A percentile compares a stretch with the other conserved stretches of the same genome.
phyloP scores from a whole-genome alignment of 2,888 invertebrate species.

The Drosophila nr. perissopoda region DNA sequence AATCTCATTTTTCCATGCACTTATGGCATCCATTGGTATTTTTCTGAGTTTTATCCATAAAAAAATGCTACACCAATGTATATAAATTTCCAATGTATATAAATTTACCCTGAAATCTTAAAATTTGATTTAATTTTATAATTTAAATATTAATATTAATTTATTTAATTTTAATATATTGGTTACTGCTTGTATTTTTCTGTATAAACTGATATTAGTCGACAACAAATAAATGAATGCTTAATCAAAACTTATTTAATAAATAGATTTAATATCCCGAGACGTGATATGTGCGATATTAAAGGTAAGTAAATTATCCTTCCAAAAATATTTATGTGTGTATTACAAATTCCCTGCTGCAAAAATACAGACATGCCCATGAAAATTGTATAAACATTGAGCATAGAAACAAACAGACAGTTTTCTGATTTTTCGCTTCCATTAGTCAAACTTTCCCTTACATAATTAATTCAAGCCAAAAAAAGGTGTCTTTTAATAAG shows the following conservation, averaged over 20 bases:
- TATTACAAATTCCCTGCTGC: not conserved
- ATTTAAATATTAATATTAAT: not conserved
- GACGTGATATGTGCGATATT: not conserved
- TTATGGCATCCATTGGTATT: not conserved
- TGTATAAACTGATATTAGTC: not conserved
- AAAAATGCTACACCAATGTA: accelerated
- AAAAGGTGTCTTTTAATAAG: not conserved
- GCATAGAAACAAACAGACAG: not conserved
- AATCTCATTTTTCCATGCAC: not conserved
- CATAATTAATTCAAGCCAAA: not conserved
- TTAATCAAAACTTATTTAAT: not conserved
- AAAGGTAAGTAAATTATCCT: not conserved
- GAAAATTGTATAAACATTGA: not conserved
- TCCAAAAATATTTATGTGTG: not conserved
- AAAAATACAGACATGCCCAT: not conserved
- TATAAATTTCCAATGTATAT: too few relatives aligned
- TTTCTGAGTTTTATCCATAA: not conserved
- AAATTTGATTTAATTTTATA: not conserved
- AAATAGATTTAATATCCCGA: not conserved
- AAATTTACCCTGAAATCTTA: not conserved
- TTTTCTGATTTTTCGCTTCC: not conserved
- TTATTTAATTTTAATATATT: not conserved
- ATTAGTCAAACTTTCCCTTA: not conserved
- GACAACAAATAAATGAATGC: not conserved
- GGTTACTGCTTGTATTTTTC: not conserved